Conservation (phyloP, 2,113 vertebrate genomes). For the Bujurquina vittata region DNA sequence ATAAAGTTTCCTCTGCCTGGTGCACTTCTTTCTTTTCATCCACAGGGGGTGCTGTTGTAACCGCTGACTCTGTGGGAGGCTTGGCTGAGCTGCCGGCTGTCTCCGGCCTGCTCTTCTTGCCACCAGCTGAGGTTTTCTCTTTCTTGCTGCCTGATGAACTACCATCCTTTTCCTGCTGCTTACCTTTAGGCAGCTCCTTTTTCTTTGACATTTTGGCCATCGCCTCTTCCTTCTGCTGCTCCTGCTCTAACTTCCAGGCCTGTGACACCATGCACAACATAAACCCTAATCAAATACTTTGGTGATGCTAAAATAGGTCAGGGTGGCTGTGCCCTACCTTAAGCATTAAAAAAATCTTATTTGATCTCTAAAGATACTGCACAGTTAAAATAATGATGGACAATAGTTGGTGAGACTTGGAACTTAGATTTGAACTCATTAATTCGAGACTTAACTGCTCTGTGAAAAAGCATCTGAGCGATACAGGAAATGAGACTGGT, state of each 20-base stretch:
- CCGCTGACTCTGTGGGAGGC: background rate
- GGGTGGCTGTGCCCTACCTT: accelerated
- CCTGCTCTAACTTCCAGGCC: constrained; percentile 67
- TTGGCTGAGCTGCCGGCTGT: background rate
- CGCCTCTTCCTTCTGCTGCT: constrained; percentile 56
- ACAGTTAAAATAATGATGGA: background rate
- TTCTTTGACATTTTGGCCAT: constrained; percentile 57
- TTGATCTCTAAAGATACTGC: background rate
- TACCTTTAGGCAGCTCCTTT: background rate
- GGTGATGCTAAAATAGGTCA: background rate
- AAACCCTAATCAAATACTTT: background rate
- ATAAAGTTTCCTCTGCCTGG: background rate
- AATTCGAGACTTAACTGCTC: background rate
- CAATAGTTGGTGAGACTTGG: background rate
- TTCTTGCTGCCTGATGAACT: background rate
- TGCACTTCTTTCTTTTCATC: background rate
- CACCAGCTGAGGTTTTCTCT: background rate
- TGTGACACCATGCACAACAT: background rate
- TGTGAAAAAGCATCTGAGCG: background rate
- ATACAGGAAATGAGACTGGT: background rate
- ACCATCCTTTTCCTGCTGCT: constrained; percentile 17
- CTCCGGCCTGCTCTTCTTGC: constrained; percentile 19
- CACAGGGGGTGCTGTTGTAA: background rate
- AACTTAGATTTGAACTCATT: background rate
- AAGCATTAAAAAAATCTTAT: accelerated